These are phyloP conservation scores for Pampusana beccarii DNA, from an alignment of 2,113 vertebrate genomes.

Conservation along the genomic window DNA sequence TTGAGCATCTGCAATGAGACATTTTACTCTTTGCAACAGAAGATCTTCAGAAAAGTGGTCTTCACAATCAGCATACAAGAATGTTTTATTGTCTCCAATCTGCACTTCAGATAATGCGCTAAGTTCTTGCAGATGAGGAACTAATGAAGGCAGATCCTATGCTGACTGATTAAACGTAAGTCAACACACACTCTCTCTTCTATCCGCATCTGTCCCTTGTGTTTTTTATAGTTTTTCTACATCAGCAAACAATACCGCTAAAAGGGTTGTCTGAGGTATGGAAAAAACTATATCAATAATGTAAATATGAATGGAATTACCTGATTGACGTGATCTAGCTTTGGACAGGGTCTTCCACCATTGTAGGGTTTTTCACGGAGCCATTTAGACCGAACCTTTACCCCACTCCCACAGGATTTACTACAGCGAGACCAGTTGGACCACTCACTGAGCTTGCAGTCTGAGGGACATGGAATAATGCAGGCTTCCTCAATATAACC, in stretches of 20 bases:
- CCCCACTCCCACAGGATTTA: slow-evolving; percentile 96
- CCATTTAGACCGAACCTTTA: slow-evolving; percentile 98
- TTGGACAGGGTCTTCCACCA: slow-evolving; percentile 94
- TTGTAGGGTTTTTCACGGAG: slow-evolving; percentile 96
- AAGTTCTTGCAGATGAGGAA: neutral
- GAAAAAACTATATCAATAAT: neutral
- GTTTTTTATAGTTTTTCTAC: neutral
- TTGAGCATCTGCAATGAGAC: neutral
- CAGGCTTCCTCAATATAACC: slow-evolving; percentile 98
- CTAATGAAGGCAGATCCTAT: neutral
- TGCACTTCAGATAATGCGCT: neutral
- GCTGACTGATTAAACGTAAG: neutral
- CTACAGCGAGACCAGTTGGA: slow-evolving; percentile 98
- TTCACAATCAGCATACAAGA: neutral
- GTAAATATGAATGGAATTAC: slow-evolving; percentile 68
- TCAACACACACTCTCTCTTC: neutral
- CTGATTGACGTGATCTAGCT: slow-evolving; percentile 97
- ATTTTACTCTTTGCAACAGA: neutral
- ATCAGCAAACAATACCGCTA: neutral
- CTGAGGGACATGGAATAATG: slow-evolving; percentile 94
- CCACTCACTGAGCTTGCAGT: slow-evolving; percentile 99
- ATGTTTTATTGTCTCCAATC: neutral
- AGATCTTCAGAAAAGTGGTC: neutral
- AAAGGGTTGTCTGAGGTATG: neutral
- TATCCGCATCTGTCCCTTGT: neutral